Evolutionary conservation across 2,113 vertebrate species (phyloP), one percentile per base, ranked within the genome.

Genomic region (Myiozetetes cayanensis): DNA sequence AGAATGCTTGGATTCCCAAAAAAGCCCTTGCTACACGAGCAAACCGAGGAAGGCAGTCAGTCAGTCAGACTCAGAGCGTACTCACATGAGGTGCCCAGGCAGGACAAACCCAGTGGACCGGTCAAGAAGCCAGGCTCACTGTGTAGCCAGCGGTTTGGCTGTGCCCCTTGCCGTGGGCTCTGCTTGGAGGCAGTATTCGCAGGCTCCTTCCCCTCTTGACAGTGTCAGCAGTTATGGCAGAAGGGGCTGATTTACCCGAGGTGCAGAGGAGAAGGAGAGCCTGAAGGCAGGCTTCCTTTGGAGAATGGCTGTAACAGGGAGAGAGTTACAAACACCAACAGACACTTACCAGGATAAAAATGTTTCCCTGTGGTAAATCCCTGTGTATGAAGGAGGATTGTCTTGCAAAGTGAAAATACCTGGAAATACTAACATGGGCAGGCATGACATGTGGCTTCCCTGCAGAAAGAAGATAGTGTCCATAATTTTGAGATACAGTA

Each of bases 91-190:
- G 37, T 33, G 1, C 4, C 10, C 35, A 2, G 81, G 6, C 7
- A 30, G 85, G 43, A 49, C 0, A 1, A 63, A 49, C 31, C 18
- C 28, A 4, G 61, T 4, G 76, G 10, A 9, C 8, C 0, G 2
- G 43, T 44, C 39, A 2, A 1, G 2, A 49, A 21, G 55, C 46
- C 2, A 3, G 53, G 6, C 14, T 7, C 23, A 33, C 46, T 2
- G 14, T 9, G 24, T 12, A 21, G 27, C 52, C 4, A 1, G 5
- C 6, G 77, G 23, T 6, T 9, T 33, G 58, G 59, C 6, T 0
- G 25, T 76, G 79, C 47, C 47, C 33, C 63, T 61, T 3, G 47
- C n/a, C 20, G 0, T 1, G 53, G 62, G 19, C 62, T 46, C 62
- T 23, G 74, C 12, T 52, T 25, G 30, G 2, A 15, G 50, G 13